Evolutionary conservation across 2,797 vertebrate species (phyloP).

Genomic region (Philypnodon macrostomus): DNA sequence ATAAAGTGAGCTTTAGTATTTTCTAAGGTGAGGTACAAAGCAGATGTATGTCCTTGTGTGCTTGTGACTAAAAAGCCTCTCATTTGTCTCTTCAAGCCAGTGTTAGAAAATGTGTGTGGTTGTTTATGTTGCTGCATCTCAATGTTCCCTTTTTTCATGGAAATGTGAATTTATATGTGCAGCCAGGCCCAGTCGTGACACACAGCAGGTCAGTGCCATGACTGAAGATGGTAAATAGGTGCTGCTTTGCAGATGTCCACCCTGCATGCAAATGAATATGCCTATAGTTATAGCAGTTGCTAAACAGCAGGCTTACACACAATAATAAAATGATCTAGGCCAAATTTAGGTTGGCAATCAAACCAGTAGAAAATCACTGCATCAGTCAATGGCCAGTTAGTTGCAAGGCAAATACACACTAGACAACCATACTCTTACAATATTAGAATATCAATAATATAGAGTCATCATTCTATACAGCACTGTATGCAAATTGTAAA

Average conservation of each 20-base stretch:
- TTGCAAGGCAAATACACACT: too few species aligned
- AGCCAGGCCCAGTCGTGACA: constrained; percentile 6
- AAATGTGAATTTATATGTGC: constrained; percentile 29
- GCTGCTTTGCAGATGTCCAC: constrained; percentile 13
- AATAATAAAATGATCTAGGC: too few species aligned
- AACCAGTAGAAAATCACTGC: too few species aligned
- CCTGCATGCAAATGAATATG: not conserved
- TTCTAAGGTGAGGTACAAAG: constrained; percentile 30
- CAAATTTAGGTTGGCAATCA: too few species aligned
- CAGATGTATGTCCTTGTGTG: constrained; percentile 17
- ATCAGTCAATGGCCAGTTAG: too few species aligned
- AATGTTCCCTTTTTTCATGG: constrained; percentile 31
- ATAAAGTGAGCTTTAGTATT: constrained; percentile 32
- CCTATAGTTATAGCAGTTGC: too few species aligned
- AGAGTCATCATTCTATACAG: too few species aligned
- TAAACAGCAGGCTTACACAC: too few species aligned
- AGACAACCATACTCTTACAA: too few species aligned
- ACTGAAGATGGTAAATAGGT: constrained; percentile 2
- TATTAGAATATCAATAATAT: too few species aligned
- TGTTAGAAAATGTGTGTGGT: constrained; percentile 22
- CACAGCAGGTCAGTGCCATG: constrained; percentile 33
- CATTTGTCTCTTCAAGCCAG: constrained; percentile 20
- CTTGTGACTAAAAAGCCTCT: constrained; percentile 33
- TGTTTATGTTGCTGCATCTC: constrained; percentile 49
- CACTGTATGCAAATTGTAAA: too few species aligned